Evolutionary conservation across 23 tunicate species (phyloP).

Genomic region (Botrylloides violaceus): DNA sequence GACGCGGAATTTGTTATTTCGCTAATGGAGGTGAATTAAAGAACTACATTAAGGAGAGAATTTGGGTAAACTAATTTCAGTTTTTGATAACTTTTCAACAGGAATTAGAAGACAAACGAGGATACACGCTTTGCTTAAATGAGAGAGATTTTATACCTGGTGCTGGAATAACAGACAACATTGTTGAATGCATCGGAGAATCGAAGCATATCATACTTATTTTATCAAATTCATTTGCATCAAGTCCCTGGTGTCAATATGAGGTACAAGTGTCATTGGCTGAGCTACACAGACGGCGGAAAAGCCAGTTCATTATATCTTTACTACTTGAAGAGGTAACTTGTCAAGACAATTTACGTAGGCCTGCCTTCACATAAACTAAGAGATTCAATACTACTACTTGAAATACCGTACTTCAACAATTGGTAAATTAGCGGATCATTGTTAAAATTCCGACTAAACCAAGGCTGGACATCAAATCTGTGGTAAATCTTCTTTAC

Average conservation of each 20-base stretch:
- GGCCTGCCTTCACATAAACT: no score
- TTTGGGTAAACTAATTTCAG: background rate
- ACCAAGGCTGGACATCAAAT: no score
- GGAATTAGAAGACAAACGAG: conserved; percentile 82
- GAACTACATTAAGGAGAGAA: background rate
- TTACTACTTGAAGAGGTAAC: conserved; percentile 49
- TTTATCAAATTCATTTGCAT: conserved; percentile 51
- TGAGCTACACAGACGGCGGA: conserved; percentile 53
- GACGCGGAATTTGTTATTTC: conserved; percentile 71
- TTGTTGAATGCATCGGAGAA: conserved; percentile 59
- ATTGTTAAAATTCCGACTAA: no score
- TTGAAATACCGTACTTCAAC: no score
- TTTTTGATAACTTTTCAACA: background rate
- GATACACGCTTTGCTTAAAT: conserved; percentile 55
- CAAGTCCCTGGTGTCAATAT: conserved; percentile 85
- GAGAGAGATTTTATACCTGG: conserved; percentile 88
- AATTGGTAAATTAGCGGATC: no score
- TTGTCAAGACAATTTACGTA: no score
- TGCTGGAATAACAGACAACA: conserved; percentile 73
- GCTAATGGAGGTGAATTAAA: conserved; percentile 48
- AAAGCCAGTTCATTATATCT: conserved; percentile 66
- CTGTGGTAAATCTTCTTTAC: no score
- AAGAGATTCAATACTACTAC: no score
- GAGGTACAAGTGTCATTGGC: conserved; percentile 89
- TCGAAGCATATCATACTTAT: conserved; percentile 65